These are phyloP conservation scores for Crotalus horridus DNA, from an alignment of 2,113 vertebrate genomes.

Conservation along the genomic window DNA sequence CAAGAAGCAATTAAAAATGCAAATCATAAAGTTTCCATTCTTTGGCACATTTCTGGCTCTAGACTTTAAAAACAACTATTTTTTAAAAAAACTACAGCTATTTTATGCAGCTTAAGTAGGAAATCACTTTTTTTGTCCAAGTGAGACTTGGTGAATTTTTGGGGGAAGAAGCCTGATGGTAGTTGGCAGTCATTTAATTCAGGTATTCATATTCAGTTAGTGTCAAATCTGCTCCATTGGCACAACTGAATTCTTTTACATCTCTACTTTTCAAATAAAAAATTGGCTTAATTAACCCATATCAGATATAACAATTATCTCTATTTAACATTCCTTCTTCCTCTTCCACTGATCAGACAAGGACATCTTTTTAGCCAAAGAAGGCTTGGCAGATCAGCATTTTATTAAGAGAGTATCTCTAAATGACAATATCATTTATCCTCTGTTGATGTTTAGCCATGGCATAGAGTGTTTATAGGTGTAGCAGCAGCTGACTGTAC, in stretches of 20 bases:
- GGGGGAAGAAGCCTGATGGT: not conserved
- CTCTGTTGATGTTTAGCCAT: not conserved
- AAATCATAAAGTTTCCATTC: not conserved
- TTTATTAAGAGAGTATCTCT: not conserved
- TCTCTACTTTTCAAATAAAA: not conserved
- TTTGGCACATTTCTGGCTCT: not conserved
- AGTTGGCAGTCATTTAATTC: not conserved
- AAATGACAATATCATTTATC: fast-evolving
- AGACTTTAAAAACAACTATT: not conserved
- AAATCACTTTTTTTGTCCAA: not conserved
- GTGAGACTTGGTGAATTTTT: not conserved
- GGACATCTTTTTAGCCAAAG: not conserved
- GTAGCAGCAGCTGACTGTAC: not conserved
- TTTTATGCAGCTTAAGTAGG: not conserved
- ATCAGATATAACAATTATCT: not conserved
- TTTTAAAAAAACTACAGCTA: too few relatives aligned
- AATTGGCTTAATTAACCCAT: not conserved
- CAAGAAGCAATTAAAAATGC: not conserved
- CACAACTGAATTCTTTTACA: not conserved
- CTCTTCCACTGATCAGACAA: not conserved
- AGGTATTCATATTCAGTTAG: not conserved
- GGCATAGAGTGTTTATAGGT: not conserved
- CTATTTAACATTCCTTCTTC: not conserved
- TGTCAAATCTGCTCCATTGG: not conserved
- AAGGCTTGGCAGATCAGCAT: not conserved